Evolutionary conservation across 1,140 invertebrate species (phyloP).

Genomic region (Drosophila takahashii): DNA sequence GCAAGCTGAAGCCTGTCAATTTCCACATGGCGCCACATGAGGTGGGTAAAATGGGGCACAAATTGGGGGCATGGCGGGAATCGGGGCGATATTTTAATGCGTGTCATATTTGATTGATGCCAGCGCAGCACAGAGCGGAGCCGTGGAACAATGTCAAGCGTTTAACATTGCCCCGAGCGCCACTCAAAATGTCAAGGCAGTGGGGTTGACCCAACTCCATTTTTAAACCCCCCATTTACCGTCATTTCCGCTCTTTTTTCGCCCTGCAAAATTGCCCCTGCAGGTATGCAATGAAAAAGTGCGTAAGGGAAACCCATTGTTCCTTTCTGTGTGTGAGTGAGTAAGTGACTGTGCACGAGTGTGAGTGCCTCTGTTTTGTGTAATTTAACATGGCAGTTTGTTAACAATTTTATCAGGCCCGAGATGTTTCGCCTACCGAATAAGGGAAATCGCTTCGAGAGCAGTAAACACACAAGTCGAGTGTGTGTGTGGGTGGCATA

Average conservation of each 20-base stretch:
- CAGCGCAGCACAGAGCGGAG: conserved; percentile 23
- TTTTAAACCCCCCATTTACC: conserved; percentile 10
- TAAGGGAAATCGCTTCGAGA: conserved; percentile 17
- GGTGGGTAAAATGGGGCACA: not conserved
- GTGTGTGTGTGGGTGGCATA: conserved; percentile 46
- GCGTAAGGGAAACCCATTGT: conserved; percentile 42
- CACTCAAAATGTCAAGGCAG: conserved; percentile 61
- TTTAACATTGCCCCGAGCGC: conserved; percentile 71
- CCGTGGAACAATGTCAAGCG: conserved; percentile 75
- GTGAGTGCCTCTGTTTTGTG: conserved; percentile 51
- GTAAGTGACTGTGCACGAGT: conserved; percentile 2
- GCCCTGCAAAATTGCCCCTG: conserved; percentile 59
- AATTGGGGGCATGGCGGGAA: conserved; percentile 5
- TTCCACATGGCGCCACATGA: conserved; percentile 42
- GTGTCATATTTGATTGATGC: conserved; percentile 83
- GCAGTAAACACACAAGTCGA: conserved; percentile 29
- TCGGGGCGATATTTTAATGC: conserved; percentile 75
- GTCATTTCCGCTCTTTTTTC: conserved; percentile 28
- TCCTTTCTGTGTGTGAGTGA: conserved; percentile 11
- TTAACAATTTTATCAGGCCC: conserved; percentile 74
- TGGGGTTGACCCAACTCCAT: not conserved
- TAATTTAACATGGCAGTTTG: conserved; percentile 73
- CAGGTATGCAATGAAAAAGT: conserved; percentile 80
- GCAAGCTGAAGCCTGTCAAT: conserved; percentile 43
- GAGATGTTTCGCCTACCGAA: conserved; percentile 22